Evolutionary conservation across 2,888 invertebrate species (phyloP).

Genomic region (Eilema depressum): DNA sequence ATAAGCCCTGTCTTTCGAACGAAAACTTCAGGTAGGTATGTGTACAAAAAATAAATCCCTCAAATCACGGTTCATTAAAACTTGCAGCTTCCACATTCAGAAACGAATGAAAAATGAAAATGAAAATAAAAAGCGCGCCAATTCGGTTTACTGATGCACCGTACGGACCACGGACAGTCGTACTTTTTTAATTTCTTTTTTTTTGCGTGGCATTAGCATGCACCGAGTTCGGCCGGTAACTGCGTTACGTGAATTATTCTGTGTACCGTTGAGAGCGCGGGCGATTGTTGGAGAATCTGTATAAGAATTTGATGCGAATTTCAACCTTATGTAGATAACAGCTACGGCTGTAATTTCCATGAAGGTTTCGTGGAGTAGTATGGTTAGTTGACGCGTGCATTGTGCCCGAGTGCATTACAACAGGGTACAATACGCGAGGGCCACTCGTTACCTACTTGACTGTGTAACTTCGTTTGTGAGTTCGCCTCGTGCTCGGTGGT

Average conservation of each 20-base stretch:
- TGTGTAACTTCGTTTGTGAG: slow-evolving; percentile 85
- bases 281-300: slow-evolving; percentile 40
- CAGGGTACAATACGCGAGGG: slow-evolving; percentile 73
- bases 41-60: slow-evolving; percentile 24
- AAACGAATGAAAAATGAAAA: slow-evolving; percentile 55
- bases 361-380: slow-evolving; percentile 28
- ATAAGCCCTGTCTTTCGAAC: too few relatives aligned
- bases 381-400: slow-evolving; percentile 47
- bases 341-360: slow-evolving; percentile 30
- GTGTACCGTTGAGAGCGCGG: slow-evolving; percentile 38
- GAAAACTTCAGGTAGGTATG: neutral
- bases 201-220: slow-evolving; percentile 75
- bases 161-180: slow-evolving; percentile 57
- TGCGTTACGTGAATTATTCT: slow-evolving; percentile 70
- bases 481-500: slow-evolving; percentile 56
- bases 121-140: slow-evolving; percentile 51
- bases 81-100: slow-evolving; percentile 32
- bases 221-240: slow-evolving; percentile 75
- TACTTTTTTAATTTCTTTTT: slow-evolving; percentile 63
- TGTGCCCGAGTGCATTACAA: slow-evolving; percentile 61
- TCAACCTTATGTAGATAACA: neutral
- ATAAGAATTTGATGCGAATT: slow-evolving; percentile 19
- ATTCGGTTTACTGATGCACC: slow-evolving; percentile 66
- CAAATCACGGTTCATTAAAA: slow-evolving; percentile 51
- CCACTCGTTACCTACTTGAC: slow-evolving; percentile 86